These are phyloP conservation scores for Petrocephalus microphthalmus DNA, from an alignment of 2,113 vertebrate species.

Conservation along the genomic window DNA sequence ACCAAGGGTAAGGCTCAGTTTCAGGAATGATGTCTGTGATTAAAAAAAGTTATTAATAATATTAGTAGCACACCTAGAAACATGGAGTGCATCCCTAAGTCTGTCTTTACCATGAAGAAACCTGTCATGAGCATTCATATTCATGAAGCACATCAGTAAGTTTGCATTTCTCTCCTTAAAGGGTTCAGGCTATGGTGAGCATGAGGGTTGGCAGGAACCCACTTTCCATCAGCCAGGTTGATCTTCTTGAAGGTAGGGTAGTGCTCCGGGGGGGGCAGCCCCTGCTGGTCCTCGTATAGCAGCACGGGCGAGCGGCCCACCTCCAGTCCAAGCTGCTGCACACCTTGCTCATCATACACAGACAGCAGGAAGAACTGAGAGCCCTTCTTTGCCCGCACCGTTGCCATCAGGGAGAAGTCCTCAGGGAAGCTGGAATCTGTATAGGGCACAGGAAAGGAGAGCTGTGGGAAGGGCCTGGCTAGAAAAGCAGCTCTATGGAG, in stretches of 20 bases:
- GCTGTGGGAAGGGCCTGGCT: not conserved
- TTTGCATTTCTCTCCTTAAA: not conserved
- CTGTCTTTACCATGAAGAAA: not conserved
- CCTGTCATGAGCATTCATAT: not conserved
- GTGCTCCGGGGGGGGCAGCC: slow-evolving; percentile 58
- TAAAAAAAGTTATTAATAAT: not conserved
- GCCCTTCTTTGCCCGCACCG: slow-evolving; percentile 66
- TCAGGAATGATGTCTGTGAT: not conserved
- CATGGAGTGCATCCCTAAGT: not conserved
- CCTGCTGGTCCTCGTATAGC: slow-evolving; percentile 72
- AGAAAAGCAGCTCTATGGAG: not conserved
- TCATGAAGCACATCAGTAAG: not conserved
- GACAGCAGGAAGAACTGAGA: slow-evolving; percentile 74
- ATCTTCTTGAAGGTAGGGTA: slow-evolving; percentile 71
- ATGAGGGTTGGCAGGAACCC: slow-evolving; percentile 38
- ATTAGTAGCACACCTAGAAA: not conserved
- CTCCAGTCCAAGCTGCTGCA: slow-evolving; percentile 76
- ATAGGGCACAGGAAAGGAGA: not conserved
- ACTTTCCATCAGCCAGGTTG: slow-evolving; percentile 82
- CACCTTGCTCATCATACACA: slow-evolving; percentile 68
- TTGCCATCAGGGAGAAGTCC: slow-evolving; percentile 78
- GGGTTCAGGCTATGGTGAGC: no score
- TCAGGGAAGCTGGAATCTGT: slow-evolving; percentile 72
- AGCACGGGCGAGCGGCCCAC: slow-evolving; percentile 71
- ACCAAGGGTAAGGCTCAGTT: not conserved